Evolutionary conservation across 2,797 vertebrate genomes (phyloP).

Genomic region (Oreonectes daqikongensis): DNA sequence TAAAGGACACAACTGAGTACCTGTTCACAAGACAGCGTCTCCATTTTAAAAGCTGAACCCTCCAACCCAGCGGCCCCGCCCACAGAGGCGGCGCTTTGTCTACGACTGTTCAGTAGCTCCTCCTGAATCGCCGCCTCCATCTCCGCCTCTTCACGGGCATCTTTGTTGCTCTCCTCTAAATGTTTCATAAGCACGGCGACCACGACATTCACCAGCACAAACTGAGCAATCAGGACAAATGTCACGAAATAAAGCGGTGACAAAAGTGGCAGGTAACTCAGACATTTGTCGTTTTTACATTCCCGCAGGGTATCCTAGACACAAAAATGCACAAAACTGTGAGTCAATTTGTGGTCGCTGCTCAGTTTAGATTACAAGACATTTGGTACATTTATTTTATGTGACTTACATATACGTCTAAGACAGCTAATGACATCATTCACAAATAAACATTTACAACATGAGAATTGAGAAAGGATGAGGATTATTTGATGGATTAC

Average conservation of each 20-base stretch:
- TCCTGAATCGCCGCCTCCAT: constrained; percentile 73
- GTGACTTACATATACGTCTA: too few species aligned
- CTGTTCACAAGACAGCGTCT: constrained; percentile 66
- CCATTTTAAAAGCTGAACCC: constrained; percentile 33
- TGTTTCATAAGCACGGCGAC: constrained; percentile 88
- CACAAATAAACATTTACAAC: neutral
- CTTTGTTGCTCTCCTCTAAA: constrained; percentile 85
- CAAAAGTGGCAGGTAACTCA: constrained; percentile 81
- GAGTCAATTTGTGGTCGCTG: constrained; percentile 14
- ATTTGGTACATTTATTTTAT: too few species aligned
- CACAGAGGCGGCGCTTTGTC: constrained; percentile 45
- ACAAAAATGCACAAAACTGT: constrained; percentile 27
- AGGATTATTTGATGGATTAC: constrained; percentile 62
- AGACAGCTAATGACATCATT: too few species aligned
- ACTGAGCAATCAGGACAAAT: constrained; percentile 81
- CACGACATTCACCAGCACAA: constrained; percentile 85
- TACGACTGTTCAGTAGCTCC: constrained; percentile 67
- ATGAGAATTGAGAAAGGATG: neutral
- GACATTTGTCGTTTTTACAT: constrained; percentile 81
- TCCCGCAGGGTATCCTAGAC: constrained; percentile 81
- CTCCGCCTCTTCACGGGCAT: constrained; percentile 82
- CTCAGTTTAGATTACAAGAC: neutral
- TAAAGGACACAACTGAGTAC: constrained; percentile 62
- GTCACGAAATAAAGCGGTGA: constrained; percentile 88
- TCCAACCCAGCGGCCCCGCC: constrained; percentile 48